These are phyloP conservation scores for Distichodus sexfasciatus DNA, from an alignment of 2,797 vertebrate species.

Conservation along the genomic window DNA sequence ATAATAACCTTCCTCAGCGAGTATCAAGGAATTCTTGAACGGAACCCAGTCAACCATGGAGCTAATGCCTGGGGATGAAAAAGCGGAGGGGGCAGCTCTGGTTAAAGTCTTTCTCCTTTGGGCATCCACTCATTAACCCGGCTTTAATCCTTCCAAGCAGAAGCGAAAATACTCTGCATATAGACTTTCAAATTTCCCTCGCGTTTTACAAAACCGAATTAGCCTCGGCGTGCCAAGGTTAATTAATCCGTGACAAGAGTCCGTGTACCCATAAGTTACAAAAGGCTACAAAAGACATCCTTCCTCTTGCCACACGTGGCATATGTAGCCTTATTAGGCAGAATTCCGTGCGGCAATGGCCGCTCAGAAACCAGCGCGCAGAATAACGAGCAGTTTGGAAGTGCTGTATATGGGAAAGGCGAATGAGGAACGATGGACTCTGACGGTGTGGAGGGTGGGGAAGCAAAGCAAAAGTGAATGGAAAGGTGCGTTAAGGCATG, in stretches of 20 bases:
- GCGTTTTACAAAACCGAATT: not conserved
- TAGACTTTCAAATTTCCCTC: conserved; percentile 17
- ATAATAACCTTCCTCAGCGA: conserved; percentile 37
- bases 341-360: too few species aligned
- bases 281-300: conserved; percentile 35
- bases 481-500: too few species aligned
- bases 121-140: conserved; percentile 25
- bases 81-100: conserved; percentile 55
- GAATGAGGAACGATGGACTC: too few species aligned
- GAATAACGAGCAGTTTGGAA: too few species aligned
- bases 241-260: conserved; percentile 36
- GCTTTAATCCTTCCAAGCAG: conserved; percentile 24
- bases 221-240: conserved; percentile 37
- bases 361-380: too few species aligned
- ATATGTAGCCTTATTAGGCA: not conserved
- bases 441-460: too few species aligned
- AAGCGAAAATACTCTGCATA: conserved; percentile 32
- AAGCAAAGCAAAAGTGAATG: too few species aligned
- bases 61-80: conserved; percentile 57
- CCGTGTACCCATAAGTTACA: conserved; percentile 14
- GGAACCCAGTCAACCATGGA: conserved; percentile 50
- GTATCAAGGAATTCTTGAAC: conserved; percentile 60
- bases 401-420: too few species aligned
- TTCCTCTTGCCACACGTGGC: conserved; percentile 2
- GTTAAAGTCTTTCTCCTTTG: conserved; percentile 39